Conservation (phyloP, 2,888 invertebrate species). For the Rambutsinella grinnellia region DNA sequence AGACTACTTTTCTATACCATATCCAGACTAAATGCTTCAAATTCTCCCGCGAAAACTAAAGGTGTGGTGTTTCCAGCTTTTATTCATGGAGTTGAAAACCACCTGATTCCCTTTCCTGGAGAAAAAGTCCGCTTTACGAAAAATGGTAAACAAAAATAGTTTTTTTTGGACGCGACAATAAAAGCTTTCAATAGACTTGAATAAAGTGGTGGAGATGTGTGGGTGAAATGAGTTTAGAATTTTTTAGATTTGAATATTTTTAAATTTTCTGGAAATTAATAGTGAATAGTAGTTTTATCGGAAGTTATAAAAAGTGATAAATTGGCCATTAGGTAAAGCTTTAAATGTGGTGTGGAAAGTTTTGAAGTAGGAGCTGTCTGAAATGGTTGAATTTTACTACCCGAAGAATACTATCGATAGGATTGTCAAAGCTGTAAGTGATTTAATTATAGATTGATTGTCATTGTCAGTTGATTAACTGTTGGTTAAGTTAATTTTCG, state of each 20-base stretch:
- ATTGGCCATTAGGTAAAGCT: neutral
- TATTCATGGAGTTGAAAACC: constrained; percentile 9
- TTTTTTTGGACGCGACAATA: no score
- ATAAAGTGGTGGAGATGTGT: no score
- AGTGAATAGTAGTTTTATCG: no score
- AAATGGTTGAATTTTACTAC: constrained; percentile 47
- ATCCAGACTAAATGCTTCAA: constrained; percentile 24
- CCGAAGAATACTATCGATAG: constrained; percentile 43
- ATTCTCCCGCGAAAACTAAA: constrained; percentile 42
- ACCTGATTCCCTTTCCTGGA: constrained; percentile 20
- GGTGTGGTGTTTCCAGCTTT: constrained; percentile 55
- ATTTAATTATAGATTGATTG: neutral
- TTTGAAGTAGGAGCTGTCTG: neutral
- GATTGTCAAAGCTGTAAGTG: constrained; percentile 54
- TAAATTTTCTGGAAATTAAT: no score
- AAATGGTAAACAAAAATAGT: no score
- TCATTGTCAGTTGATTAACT: neutral
- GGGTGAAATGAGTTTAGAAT: no score
- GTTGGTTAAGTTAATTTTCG: no score
- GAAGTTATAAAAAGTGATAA: no score
- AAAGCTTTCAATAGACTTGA: no score
- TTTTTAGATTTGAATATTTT: no score
- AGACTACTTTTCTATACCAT: no score
- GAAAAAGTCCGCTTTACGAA: constrained; percentile 9
- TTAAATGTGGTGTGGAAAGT: neutral